Evolutionary conservation across 2,888 invertebrate genomes (phyloP), one percentile per base, ranked within the genome.

Genomic region (Drosophila lutescens): DNA sequence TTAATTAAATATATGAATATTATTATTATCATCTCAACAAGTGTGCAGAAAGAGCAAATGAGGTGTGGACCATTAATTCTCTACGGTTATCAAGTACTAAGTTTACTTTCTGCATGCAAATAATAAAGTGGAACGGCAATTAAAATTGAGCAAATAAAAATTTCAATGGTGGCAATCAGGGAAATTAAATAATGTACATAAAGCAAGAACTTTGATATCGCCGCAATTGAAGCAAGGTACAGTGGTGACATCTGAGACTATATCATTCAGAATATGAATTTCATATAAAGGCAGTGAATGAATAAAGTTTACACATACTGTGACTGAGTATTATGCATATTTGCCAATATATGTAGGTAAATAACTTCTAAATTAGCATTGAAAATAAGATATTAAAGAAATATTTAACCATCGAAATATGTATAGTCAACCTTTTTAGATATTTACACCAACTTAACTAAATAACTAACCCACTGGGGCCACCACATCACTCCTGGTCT

Each of bases 121-220:
- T 46, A 66, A 46, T 26, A 23, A 67, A 66, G 6, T 66, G 56
- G 46, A 46, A 69, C 70, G 23, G 43, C 17, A 51, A 68, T 71
- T 59, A 72, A 68, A 68, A 30, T 44, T 32, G 38, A 46, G 38
- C 41, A 68, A 71, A 72, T 44, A 71, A n/a, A 26, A 15, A 71
- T 38, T 50, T 60, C 34, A 60, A 68, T 71, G 38, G 38, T 43
- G 51, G 38, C 72, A 58, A 71, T 68, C 72, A 59, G 41, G 50
- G 44, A 60, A 71, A 71, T 59, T 50, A 60, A 65, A 46, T 68
- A 68, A 17, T 40, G 34, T 51, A 32, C 36, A 46, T 46, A 47
- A 20, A 30, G 30, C 60, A 65, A 46, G n/a, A 40, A 23, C 65
- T 66, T 69, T 66, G 69, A 66, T 69, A 40, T 34, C 9, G 56